Evolutionary conservation across 2,113 vertebrate genomes (phyloP), one percentile per base, ranked within the genome.

Genomic region (Mola mola): DNA sequence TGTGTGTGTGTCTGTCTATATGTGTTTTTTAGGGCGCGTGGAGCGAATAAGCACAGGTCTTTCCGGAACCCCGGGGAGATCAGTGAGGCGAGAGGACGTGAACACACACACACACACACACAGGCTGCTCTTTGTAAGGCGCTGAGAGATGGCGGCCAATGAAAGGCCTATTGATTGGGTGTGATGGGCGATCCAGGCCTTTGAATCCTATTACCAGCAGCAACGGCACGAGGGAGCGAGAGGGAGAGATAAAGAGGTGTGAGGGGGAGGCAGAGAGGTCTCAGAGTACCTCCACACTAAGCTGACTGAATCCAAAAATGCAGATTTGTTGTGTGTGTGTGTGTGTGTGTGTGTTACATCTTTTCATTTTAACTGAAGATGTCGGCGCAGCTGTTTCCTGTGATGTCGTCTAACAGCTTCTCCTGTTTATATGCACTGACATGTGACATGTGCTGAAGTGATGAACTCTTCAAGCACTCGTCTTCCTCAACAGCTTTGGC

Each of bases 141-240:
- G 81, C 84, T 93, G 85, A 88, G 87, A 87, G 87, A 91, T 89
- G 82, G 86, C 84, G 78, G 82, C 81, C 88, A 92, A 92, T 92
- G 90, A 92, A 92, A 92, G 87, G 82, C 81, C 86, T 92, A 93
- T 93, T 91, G 92, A 93, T 92, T 88, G 85, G 72, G 74, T 85
- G 69, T 86, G 88, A 92, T 92, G 89, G 89, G 79, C 51, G 84
- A 90, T 89, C 86, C 83, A 85, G 86, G 87, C 83, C 89, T 89
- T 84, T 92, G 90, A 91, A 93, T 92, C 85, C 87, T 86, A 92
- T 93, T 91, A 91, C 78, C 84, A 85, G 88, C 77, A 75, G 63
- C 75, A 82, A 81, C 72, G 81, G 81, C 76, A 83, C 74, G 57
- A 37, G 28, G 8, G 19, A 22, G 31, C 24, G 58, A 40, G 53